Evolutionary conservation across 2,888 invertebrate species (phyloP), one percentile per base, ranked within the genome.

Genomic region (Galerucella calmariensis): DNA sequence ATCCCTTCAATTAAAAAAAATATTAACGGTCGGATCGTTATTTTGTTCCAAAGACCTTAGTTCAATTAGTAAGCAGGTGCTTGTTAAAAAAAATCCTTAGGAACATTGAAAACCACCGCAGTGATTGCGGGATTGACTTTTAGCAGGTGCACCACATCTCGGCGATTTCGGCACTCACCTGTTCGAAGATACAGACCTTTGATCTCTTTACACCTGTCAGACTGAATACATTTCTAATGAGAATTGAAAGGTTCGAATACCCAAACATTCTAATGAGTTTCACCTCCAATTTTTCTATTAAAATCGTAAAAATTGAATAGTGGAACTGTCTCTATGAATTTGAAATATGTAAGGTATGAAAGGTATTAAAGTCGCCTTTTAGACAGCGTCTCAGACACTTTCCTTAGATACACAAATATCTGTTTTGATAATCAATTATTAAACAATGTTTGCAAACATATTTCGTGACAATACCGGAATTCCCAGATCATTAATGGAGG

Each of bases 161-260:
- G 9, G 56, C 44, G 16, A 71, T 65, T 71, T 72, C 66, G 66
- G 66, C 66, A 59, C 53, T 65, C 72, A 72, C 72, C 72, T 72
- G 63, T 72, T 66, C 59, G 41, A 16, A 58, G 66, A 35, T 66
- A 48, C 46, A 59, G 6, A 11, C 56, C 20, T 65, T 71, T 44
- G 44, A 44, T 69, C 56, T 71, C 56, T 44, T 58, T 71, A 16
- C 71, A 71, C 71, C 71, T 71, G 71, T 58, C 79, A 78, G 80
- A 78, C 73, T 75, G 77, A 11, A 16, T 1, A 16, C 11, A 20
- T 20, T 46, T n/a, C 35, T 48, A 46, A 24, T 65, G 16, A 67
- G 56, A 8, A 56, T 1, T 20, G 20, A 11, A 56, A 20, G 9
- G 16, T n/a, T 16, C 20, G 12, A 16, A 20, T 3, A 56, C 9